Base-by-base conservation (phyloP, 2,888 invertebrate genomes). In the Augiades crinisus region DNA sequence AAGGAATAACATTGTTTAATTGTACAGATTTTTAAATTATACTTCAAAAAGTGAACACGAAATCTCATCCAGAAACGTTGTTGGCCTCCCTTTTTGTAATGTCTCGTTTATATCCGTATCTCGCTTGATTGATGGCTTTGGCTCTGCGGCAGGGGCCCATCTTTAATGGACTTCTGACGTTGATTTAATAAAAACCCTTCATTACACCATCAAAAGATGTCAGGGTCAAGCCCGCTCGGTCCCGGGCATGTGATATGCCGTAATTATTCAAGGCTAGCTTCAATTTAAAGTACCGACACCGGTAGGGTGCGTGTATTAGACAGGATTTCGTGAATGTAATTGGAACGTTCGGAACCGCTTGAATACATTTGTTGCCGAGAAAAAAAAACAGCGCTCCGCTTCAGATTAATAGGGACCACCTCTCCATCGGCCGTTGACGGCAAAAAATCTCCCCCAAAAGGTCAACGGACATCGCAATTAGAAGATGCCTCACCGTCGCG, bases 141-240 rank as follows among this genome's bases (percentile, higher is more conserved):
- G 68, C 68, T 70, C 44, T 12, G 30, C 69, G 62, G 67, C 68
- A 70, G 65, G 69, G 75, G 72, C 69, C 73, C 68, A 67, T 69
- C 70, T 79, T 75, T 87, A 88, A 88, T 87, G 88, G 83, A 80
- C 71, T 78, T 76, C 78, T 84, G 88, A 86, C 86, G 75, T 86
- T 88, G 88, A 89, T 89, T 89, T 85, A 88, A 89, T 89, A 86
- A 85, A 75, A 83, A 84, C 87, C 87, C 85, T 85, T 81, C 81
- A 87, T 88, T 87, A 87, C 71, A 61, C 65, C 78, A 75, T 84
- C 83, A 79, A 67, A 63, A 62, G 64, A 57, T 59, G 60, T 63
- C 67, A 67, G 66, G 69, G 67, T 69, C 67, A 66, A 62, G 62
- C 55, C 56, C 60, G 56, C 59, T 54, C 37, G 44, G 27, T 50